Conservation (phyloP, 2,113 vertebrate genomes). For the Caloenas nicobarica region DNA sequence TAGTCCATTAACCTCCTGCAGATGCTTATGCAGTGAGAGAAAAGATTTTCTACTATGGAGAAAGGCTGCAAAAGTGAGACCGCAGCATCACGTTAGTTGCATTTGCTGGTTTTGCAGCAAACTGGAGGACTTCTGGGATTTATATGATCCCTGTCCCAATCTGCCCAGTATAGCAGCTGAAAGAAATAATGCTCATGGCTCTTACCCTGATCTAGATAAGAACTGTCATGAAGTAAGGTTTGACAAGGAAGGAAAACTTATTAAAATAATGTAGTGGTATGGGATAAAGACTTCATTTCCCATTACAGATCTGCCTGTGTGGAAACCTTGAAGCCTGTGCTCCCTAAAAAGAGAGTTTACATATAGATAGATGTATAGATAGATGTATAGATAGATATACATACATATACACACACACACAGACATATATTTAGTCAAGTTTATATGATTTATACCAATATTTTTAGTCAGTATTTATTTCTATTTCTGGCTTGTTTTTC, state of each 20-base stretch:
- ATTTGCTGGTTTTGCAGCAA: background rate
- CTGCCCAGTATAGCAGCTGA: background rate
- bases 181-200: background rate
- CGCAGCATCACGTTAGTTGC: fast-evolving
- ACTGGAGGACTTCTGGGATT: background rate
- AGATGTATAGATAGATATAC: background rate
- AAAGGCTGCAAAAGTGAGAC: background rate
- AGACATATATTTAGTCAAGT: background rate
- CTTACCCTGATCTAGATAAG: background rate
- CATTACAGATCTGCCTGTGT: background rate
- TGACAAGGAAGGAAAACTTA: background rate
- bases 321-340: background rate
- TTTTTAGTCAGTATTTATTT: background rate
- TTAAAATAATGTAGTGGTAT: background rate
- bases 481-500: background rate
- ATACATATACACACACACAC: too few species aligned
- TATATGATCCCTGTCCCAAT: background rate
- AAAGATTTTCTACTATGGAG: background rate
- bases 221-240: background rate
- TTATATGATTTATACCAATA: background rate
- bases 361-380: background rate
- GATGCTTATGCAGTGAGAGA: background rate
- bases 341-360: background rate
- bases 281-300: background rate
- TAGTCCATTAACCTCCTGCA: background rate